phyloP scores from a whole-genome alignment of 2,113 vertebrate species.

The Chrysochloris asiatica region DNA sequence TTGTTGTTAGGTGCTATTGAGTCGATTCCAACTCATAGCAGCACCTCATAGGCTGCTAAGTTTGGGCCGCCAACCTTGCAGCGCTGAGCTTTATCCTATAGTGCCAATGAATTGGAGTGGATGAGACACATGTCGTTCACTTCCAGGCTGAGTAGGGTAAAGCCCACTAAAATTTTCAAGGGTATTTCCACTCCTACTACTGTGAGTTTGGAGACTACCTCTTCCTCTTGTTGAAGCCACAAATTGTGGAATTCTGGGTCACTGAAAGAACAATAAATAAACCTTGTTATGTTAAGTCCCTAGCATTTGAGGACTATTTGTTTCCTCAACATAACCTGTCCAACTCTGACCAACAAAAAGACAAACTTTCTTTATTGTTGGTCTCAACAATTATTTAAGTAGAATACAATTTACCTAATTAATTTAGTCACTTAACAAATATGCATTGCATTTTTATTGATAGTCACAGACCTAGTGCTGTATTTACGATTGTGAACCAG shows the following conservation, averaged over 20 bases:
- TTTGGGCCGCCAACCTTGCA: too few relatives aligned
- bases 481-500: too few relatives aligned
- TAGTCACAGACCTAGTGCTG: background rate
- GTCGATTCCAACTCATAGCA: too few relatives aligned
- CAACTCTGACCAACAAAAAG: background rate
- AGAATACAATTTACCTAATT: conserved; percentile 28
- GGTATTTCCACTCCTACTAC: background rate
- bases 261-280: conserved; percentile 7
- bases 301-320: background rate
- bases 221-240: background rate
- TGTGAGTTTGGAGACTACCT: background rate
- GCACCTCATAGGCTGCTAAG: too few relatives aligned
- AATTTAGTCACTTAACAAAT: background rate
- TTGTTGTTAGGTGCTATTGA: too few relatives aligned
- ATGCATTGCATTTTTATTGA: background rate
- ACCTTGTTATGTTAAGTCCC: background rate
- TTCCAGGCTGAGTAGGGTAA: background rate
- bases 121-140: background rate
- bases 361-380: background rate
- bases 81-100: too few relatives aligned
- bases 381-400: background rate
- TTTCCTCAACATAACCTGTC: conserved; percentile 2
- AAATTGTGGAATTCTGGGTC: background rate
- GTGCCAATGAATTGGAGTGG: background rate
- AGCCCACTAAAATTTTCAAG: background rate